Percentiles rank a stretch among this genome's conserved stretches.
Conservation (phyloP, 2,797 vertebrate species). For the Florisuga fusca region DNA sequence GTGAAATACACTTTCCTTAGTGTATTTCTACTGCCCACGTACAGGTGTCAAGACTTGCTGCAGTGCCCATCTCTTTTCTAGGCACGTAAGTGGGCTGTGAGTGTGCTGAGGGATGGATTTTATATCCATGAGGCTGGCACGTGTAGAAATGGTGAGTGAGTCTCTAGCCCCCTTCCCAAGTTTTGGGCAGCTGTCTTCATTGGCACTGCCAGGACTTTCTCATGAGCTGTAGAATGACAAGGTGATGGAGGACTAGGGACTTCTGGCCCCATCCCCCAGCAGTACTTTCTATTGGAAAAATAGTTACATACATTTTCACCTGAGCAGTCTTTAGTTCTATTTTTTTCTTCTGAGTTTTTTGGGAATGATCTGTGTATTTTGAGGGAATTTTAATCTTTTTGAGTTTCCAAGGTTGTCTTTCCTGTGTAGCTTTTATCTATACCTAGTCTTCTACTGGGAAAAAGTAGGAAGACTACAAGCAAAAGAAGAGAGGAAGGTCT, state of each 20-base stretch:
- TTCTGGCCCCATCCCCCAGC: neutral
- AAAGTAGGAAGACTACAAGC: neutral
- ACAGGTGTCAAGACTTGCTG: neutral
- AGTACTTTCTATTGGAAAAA: neutral
- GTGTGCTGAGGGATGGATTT: neutral
- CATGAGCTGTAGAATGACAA: neutral
- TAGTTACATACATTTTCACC: neutral
- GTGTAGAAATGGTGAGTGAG: neutral
- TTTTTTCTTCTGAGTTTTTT: neutral
- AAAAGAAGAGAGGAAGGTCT: neutral
- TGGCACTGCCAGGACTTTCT: neutral
- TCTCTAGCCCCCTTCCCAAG: neutral
- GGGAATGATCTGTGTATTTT: neutral
- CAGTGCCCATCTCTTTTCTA: neutral
- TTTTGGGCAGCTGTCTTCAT: neutral
- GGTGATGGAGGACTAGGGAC: neutral
- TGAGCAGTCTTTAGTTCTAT: neutral
- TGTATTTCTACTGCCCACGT: neutral
- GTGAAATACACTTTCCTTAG: neutral
- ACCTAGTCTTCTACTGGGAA: neutral
- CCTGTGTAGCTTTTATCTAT: neutral
- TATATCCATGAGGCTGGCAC: neutral
- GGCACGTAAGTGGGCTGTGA: neutral
- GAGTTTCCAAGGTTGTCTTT: neutral
- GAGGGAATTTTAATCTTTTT: neutral